Percentiles rank a stretch among this genome's conserved stretches.
These are phyloP conservation scores for Cavia porcellus DNA, from an alignment of 2,113 vertebrate genomes.

Conservation along the genomic window DNA sequence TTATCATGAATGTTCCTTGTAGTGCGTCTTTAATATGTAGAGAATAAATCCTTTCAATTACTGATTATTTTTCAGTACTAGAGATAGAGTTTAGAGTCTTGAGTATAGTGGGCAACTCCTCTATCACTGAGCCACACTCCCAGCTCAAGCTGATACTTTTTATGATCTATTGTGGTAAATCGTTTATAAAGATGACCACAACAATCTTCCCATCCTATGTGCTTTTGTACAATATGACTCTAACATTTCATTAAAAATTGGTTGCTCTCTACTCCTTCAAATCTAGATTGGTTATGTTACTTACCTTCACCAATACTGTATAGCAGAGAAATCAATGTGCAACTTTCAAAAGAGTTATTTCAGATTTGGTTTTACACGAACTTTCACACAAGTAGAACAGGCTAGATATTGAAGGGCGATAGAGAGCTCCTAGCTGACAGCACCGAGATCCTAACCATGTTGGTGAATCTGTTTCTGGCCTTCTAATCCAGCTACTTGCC, in stretches of 20 bases:
- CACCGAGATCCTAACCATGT: not conserved
- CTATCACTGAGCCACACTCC: not conserved
- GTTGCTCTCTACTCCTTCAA: not conserved
- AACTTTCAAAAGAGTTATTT: not conserved
- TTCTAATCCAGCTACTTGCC: not conserved
- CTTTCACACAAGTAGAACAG: not conserved
- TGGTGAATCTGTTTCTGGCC: not conserved
- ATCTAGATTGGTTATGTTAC: not conserved
- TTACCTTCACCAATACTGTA: not conserved
- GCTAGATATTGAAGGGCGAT: not conserved
- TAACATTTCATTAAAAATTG: not conserved
- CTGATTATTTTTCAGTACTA: not conserved
- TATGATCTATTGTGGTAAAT: not conserved
- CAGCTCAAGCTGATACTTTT: not conserved
- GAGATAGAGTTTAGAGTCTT: not conserved
- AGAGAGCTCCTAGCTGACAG: too few relatives aligned
- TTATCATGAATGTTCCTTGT: not conserved
- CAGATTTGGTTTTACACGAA: not conserved
- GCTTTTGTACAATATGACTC: not conserved
- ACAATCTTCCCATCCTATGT: not conserved
- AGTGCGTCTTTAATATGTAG: not conserved
- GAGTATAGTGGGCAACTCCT: not conserved
- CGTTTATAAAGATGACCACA: not conserved
- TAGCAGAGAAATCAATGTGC: not conserved
- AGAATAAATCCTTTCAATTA: not conserved